Percentiles rank a stretch among this genome's conserved stretches.
These are phyloP conservation scores for Archivesica marissinica DNA, from an alignment of 1,140 invertebrate genomes.

Conservation along the genomic window DNA sequence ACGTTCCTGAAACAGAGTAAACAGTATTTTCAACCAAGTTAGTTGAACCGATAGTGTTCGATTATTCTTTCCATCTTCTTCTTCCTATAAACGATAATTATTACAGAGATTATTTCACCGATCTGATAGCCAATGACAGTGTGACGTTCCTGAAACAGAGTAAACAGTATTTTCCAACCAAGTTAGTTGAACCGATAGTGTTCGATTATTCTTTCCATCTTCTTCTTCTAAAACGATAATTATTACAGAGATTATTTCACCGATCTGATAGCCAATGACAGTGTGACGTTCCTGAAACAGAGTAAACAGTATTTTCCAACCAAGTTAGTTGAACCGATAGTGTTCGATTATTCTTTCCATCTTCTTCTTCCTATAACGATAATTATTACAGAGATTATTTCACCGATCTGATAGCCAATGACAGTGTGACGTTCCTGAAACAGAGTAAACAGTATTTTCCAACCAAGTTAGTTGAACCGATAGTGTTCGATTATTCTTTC, in stretches of 20 bases:
- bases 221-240: conserved; percentile 87
- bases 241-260: conserved; percentile 98
- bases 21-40: conserved; percentile 89
- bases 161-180: conserved; percentile 89
- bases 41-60: too few species aligned
- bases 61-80: too few species aligned
- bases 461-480: conserved; percentile 85
- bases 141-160: conserved; percentile 93
- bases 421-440: conserved; percentile 97
- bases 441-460: conserved; percentile 87
- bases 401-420: conserved; percentile 97
- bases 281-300: conserved; percentile 95
- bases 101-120: conserved; percentile 97
- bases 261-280: conserved; percentile 98
- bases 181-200: too few species aligned
- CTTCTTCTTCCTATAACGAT: too few species aligned
- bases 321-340: too few species aligned
- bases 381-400: conserved; percentile 97
- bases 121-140: conserved; percentile 98
- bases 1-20: conserved; percentile 92
- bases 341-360: too few species aligned
- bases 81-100: conserved; percentile 95
- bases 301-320: conserved; percentile 88
- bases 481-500: background rate
- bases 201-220: too few species aligned